Conservation (phyloP, 2,113 vertebrate genomes). For the Ascaphus truei region DNA sequence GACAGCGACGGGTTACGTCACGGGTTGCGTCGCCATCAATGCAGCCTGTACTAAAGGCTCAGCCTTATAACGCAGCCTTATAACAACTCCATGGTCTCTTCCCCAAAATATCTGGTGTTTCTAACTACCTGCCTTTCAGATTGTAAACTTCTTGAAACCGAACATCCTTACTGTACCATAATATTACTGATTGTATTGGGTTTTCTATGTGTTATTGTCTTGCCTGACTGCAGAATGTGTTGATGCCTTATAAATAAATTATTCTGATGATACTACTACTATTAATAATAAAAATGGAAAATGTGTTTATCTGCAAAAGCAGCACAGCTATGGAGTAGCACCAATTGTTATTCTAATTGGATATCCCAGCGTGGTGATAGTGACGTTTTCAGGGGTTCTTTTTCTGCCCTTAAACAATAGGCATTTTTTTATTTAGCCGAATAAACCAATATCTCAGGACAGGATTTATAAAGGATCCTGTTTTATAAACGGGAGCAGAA, state of each 20-base stretch:
- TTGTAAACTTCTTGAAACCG: too few relatives aligned
- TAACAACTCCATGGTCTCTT: too few relatives aligned
- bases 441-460: conserved; percentile 7
- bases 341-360: conserved; percentile 15
- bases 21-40: too few relatives aligned
- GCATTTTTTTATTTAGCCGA: conserved; percentile 20
- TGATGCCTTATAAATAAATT: conserved; percentile 9
- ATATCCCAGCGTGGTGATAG: conserved; percentile 11
- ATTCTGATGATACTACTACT: conserved; percentile 11
- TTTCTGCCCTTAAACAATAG: conserved; percentile 21
- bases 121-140: too few relatives aligned
- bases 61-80: too few relatives aligned
- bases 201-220: neutral
- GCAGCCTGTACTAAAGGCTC: too few relatives aligned
- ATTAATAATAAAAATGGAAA: conserved; percentile 2
- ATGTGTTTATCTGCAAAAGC: conserved; percentile 12
- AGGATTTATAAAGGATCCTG: conserved; percentile 8
- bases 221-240: neutral
- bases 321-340: neutral
- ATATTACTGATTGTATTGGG: too few relatives aligned
- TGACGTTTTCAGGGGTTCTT: conserved; percentile 20
- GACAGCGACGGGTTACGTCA: too few relatives aligned
- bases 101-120: too few relatives aligned
- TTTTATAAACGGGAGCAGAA: conserved; percentile 8
- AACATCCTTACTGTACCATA: too few relatives aligned